Conservation (phyloP, 2,113 vertebrate genomes). For the Gobiocypris rarus region DNA sequence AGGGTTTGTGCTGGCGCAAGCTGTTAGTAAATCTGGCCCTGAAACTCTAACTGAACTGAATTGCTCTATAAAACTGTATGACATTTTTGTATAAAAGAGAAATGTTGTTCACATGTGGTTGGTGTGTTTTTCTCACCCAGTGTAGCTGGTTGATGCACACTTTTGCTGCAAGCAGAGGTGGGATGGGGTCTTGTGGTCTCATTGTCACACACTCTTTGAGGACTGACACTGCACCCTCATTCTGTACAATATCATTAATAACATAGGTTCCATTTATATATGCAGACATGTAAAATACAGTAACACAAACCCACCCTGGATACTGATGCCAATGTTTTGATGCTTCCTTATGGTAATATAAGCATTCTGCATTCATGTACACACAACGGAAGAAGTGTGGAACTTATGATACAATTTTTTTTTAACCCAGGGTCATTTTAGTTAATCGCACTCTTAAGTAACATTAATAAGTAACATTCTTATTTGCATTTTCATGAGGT, state of each 20-base stretch:
- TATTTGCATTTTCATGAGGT: not conserved
- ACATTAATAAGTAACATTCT: not conserved
- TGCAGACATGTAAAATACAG: not conserved
- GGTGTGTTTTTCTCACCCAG: constrained; percentile 83
- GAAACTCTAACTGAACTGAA: not conserved
- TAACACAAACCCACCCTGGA: not conserved
- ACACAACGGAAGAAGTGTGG: not conserved
- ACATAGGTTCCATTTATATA: not conserved
- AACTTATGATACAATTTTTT: not conserved
- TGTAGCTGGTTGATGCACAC: constrained; percentile 93
- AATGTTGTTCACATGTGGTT: no score
- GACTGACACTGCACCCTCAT: constrained; percentile 88
- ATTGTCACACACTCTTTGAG: constrained; percentile 90
- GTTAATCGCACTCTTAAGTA: not conserved
- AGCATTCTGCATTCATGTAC: constrained; percentile 7
- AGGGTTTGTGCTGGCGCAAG: no score
- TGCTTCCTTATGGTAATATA: not conserved
- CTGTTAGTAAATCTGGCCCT: no score
- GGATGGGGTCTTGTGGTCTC: constrained; percentile 86
- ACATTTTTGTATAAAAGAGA: not conserved
- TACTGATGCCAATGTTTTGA: no score
- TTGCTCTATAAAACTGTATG: not conserved
- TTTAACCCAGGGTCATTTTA: not conserved
- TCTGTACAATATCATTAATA: constrained; percentile 70
- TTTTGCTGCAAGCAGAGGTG: constrained; percentile 93